These are phyloP conservation scores for Trissolcus japonicus DNA, from an alignment of 2,888 invertebrate genomes.

Conservation along the genomic window DNA sequence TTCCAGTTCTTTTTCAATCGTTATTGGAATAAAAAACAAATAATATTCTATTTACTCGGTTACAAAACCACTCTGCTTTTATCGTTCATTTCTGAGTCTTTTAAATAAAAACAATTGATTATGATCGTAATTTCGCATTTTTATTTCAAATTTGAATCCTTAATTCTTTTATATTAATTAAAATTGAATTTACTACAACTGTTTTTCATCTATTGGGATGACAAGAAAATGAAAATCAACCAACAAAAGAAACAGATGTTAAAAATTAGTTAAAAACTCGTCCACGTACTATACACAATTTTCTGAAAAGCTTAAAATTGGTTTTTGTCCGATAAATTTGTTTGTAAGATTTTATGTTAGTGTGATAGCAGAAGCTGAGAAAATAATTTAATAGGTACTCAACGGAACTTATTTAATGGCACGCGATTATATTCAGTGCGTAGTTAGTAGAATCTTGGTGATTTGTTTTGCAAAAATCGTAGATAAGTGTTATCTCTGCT, in stretches of 20 bases:
- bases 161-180: too few species aligned
- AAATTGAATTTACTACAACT: too few species aligned
- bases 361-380: conserved; percentile 11
- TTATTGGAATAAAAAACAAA: neutral
- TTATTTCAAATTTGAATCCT: too few species aligned
- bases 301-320: too few species aligned
- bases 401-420: conserved; percentile 63
- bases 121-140: neutral
- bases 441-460: conserved; percentile 38
- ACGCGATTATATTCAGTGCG: conserved; percentile 58
- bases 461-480: conserved; percentile 59
- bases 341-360: neutral
- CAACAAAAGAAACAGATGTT: too few species aligned
- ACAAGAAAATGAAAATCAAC: too few species aligned
- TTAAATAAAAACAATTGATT: neutral
- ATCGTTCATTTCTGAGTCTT: too few species aligned
- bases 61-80: neutral
- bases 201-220: too few species aligned
- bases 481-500: conserved; percentile 61
- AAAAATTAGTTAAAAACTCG: too few species aligned
- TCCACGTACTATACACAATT: too few species aligned
- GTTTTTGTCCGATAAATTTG: too few species aligned
- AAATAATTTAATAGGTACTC: conserved; percentile 32
- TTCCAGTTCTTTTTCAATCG: too few species aligned
- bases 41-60: neutral